Conservation (phyloP, 2,797 vertebrate species). For the Microcaecilia unicolor region DNA sequence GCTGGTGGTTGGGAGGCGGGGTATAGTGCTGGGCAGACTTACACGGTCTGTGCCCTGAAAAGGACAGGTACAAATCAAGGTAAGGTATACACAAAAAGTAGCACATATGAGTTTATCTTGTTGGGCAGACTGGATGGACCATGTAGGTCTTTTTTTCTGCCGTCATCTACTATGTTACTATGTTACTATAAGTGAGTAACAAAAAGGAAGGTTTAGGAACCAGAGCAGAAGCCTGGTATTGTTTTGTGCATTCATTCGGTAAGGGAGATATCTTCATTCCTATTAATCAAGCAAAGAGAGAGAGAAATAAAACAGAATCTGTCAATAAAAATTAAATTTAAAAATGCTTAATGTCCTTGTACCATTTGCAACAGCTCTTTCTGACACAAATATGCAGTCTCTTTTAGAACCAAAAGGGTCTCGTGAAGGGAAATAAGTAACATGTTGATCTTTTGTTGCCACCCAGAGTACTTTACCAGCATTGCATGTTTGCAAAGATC, state of each 20-base stretch:
- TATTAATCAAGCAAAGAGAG: slow-evolving; percentile 27
- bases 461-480: slow-evolving; percentile 18
- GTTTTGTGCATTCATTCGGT: slow-evolving; percentile 13
- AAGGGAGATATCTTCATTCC: slow-evolving; percentile 23
- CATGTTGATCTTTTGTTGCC: slow-evolving; percentile 34
- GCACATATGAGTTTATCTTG: too few relatives aligned
- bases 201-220: slow-evolving; percentile 30
- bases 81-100: too few relatives aligned
- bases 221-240: slow-evolving; percentile 33
- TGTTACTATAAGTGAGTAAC: slow-evolving; percentile 16
- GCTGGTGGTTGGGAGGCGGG: too few relatives aligned
- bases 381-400: slow-evolving; percentile 33
- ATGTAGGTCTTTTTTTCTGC: too few relatives aligned
- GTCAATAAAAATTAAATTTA: slow-evolving; percentile 23
- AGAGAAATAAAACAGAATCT: slow-evolving; percentile 19
- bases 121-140: too few relatives aligned
- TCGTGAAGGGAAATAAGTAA: background rate
- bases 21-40: too few relatives aligned
- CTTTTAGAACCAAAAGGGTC: slow-evolving; percentile 5
- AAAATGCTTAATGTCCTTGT: slow-evolving; percentile 24
- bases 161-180: too few relatives aligned
- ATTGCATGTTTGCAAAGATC: background rate
- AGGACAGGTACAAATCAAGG: too few relatives aligned
- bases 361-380: slow-evolving; percentile 16
- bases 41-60: too few relatives aligned